phyloP scores from a whole-genome alignment of 1,140 invertebrate species.

The Magallana ariakensis region DNA sequence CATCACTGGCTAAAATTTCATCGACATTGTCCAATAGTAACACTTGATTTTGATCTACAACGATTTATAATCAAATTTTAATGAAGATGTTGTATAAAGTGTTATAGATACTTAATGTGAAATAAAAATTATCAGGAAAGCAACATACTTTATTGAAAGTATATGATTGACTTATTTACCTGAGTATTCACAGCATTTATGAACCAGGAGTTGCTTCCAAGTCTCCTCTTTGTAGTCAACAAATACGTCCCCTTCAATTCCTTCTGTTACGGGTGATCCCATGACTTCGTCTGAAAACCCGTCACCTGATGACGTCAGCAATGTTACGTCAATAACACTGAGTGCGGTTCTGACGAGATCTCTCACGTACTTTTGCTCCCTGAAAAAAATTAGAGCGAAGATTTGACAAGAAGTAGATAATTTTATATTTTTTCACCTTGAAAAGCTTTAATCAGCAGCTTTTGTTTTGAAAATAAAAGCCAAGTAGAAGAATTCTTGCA shows the following conservation, averaged over 20 bases:
- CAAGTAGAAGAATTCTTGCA: too few relatives aligned
- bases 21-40: background rate
- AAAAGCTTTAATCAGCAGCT: too few relatives aligned
- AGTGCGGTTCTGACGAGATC: slow-evolving; percentile 12
- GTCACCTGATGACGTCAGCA: background rate
- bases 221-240: background rate
- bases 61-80: too few relatives aligned
- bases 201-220: background rate
- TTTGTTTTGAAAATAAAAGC: too few relatives aligned
- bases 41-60: background rate
- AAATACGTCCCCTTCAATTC: background rate
- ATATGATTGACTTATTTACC: background rate
- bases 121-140: too few relatives aligned
- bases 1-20: background rate
- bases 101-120: too few relatives aligned
- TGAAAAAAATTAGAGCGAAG: background rate
- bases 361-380: background rate
- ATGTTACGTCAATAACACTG: background rate
- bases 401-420: too few relatives aligned
- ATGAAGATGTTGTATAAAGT: too few relatives aligned
- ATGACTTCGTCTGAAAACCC: background rate
- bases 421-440: too few relatives aligned
- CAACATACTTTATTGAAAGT: too few relatives aligned
- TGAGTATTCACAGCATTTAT: slow-evolving; percentile 14
- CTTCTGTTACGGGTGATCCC: background rate